These are phyloP conservation scores for Zaprionus obscuricornis DNA, from an alignment of 2,888 invertebrate genomes.

Conservation along the genomic window DNA sequence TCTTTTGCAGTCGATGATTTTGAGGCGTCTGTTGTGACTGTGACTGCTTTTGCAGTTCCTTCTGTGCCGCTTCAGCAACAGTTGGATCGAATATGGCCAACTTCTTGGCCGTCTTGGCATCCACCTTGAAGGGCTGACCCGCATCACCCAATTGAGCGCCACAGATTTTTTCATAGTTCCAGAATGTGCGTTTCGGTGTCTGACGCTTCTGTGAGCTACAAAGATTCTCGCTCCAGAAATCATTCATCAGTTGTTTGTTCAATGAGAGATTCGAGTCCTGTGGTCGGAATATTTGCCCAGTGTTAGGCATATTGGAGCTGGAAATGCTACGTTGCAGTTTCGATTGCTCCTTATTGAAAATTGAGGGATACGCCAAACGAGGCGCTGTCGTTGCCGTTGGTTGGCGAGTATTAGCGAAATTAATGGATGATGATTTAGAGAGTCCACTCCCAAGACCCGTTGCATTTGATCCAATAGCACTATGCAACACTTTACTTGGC, in stretches of 20 bases:
- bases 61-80: conserved; percentile 80
- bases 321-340: conserved; percentile 82
- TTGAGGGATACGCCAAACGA: conserved; percentile 81
- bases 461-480: background rate
- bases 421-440: conserved; percentile 74
- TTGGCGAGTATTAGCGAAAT: conserved; percentile 59
- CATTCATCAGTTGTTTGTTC: conserved; percentile 82
- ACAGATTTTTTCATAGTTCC: conserved; percentile 83
- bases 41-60: conserved; percentile 71
- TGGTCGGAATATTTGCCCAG: conserved; percentile 22
- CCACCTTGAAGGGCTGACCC: conserved; percentile 78
- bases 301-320: conserved; percentile 78
- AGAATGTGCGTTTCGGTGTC: conserved; percentile 80
- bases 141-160: conserved; percentile 72
- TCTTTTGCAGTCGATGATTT: conserved; percentile 77
- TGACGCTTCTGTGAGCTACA: conserved; percentile 78
- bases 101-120: conserved; percentile 81
- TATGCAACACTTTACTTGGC: conserved; percentile 18
- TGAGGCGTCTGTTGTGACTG: conserved; percentile 32
- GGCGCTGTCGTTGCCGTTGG: conserved; percentile 35
- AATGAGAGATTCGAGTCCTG: conserved; percentile 77
- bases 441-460: conserved; percentile 34
- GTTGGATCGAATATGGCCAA: conserved; percentile 81
- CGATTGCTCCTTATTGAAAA: conserved; percentile 61
- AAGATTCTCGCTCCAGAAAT: conserved; percentile 83